These are phyloP conservation scores for Calyptomena viridis DNA, from an alignment of 2,113 vertebrate genomes.

Conservation along the genomic window DNA sequence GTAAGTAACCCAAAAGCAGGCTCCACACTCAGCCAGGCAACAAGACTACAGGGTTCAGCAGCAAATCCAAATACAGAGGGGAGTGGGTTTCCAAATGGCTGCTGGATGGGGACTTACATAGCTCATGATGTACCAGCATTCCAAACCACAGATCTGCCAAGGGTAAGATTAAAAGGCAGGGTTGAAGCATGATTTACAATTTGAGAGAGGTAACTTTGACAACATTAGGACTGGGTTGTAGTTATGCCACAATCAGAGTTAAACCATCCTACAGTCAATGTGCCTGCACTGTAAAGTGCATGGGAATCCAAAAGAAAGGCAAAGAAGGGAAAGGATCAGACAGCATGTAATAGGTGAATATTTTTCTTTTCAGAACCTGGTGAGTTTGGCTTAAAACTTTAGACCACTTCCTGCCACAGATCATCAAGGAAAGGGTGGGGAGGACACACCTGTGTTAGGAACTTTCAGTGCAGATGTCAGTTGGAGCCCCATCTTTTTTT, in stretches of 20 bases:
- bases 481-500: not conserved
- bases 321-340: not conserved
- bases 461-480: not conserved
- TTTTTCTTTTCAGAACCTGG: not conserved
- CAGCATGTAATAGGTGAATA: not conserved
- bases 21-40: not conserved
- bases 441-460: not conserved
- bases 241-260: not conserved
- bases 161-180: not conserved
- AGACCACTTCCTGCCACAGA: not conserved
- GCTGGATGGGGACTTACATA: rapidly evolving
- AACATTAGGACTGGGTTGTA: not conserved
- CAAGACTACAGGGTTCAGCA: not conserved
- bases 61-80: not conserved
- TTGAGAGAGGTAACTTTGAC: not conserved
- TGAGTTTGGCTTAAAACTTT: not conserved
- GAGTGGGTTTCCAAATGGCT: not conserved
- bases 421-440: not conserved
- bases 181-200: not conserved
- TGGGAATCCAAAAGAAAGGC: not conserved
- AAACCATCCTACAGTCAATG: not conserved
- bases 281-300: not conserved
- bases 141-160: not conserved
- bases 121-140: not conserved
- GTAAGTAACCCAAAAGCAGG: not conserved